Evolutionary conservation across 2,113 vertebrate species (phyloP), one percentile per base, ranked within the genome.

Genomic region (Tichodroma muraria): DNA sequence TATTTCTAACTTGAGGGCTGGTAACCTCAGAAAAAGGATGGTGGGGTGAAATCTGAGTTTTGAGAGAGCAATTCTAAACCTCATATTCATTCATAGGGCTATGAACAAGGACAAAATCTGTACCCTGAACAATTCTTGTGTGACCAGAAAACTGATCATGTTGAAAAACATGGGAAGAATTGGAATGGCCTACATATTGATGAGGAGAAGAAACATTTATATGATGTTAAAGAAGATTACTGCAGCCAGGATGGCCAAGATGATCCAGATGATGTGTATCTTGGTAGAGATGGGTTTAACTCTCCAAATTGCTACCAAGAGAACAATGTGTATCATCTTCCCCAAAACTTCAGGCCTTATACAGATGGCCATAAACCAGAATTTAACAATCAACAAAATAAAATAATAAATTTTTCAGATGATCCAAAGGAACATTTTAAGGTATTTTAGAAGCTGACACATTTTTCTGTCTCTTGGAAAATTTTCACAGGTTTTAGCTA

Each of bases 371-470:
- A 94, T 59, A 97, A 90, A 73, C 92, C 97, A 84, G 96, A 97
- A 35, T 97, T 97, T 72, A 96, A 54, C 87, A 96, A 84, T 23
- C 97, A 95, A 13, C 96, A 97, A 90, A 85, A 45, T 84, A 96
- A 96, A 84, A 85, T 95, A 56, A 60, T 97, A 76, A 94, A 71
- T 66, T 95, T 98, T 72, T 87, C 97, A 54, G 97, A 97, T 83
- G 47, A 91, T 76, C 65, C 96, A 17, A 97, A 98, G 38, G 97
- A 98, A 52, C 96, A 97, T 87, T 97, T 98, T 97, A 98, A 99
- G 97, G 99, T 99, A 95, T 85, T 92, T 65, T 49, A 85, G 89
- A 83, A 93, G 20, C 44, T 77, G 75, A n/a, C 47, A 4, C 6
- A 2, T 57, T 84, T 87, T 85, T 77, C 31, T 91, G 16, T 69